Evolutionary conservation across 2,797 vertebrate genomes (phyloP), one percentile per base, ranked within the genome.

Genomic region (Spea hammondii): DNA sequence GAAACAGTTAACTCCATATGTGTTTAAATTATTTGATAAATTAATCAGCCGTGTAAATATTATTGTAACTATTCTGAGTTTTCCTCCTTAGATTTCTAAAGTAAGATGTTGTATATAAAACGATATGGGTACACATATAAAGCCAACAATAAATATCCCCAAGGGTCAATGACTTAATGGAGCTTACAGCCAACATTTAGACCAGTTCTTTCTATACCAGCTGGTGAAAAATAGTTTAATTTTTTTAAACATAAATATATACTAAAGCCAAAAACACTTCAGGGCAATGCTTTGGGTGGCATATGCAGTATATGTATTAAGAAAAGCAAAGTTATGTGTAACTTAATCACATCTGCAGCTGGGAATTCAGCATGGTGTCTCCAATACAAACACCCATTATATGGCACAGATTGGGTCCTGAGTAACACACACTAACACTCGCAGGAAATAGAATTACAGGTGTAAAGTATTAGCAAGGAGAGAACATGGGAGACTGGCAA

Each of bases 41-140:
- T 82, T 82, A 82, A 82, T 82, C 75, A 62, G 70, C 70, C 77
- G 67, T 69, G 70, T 82, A 82, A 82, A 82, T 82, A 82, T 82
- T 82, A 77, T 82, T 75, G 48, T 77, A 77, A 82, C 54, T 77
- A 70, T 73, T 77, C 57, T 77, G 55, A 66, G 65, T 68, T 82
- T 72, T 46, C 54, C 55, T 64, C 11, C 79, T 68, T 65, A 55
- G 44, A 59, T 55, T 74, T 82, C 13, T 13, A 69, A 48, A 66
- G 45, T 46, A 53, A 44, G 54, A 74, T 69, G 14, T 68, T 82
- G 48, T 45, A 44, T 69, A 12, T 65, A 62, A 53, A 55, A 68
- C 74, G n/a, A 57, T 55, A 59, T 65, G 67, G 70, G 57, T 55
- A 73, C 32, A 47, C 53, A 53, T 76, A 62, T 64, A 66, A 62